Evolutionary conservation across 2,113 vertebrate species (phyloP), one percentile per base, ranked within the genome.

Genomic region (Microcebus ravelobensis): DNA sequence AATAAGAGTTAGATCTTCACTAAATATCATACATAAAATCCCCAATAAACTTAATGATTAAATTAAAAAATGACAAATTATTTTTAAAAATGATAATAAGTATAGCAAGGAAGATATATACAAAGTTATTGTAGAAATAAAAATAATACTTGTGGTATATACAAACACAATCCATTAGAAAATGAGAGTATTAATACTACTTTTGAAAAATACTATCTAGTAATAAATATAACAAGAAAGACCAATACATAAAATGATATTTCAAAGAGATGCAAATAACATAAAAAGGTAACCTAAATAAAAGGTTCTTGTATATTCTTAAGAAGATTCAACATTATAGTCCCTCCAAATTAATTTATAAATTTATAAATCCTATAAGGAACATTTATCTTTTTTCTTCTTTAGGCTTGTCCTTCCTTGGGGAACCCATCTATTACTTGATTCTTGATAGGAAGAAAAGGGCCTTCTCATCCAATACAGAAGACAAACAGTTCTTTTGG

Each of bases 31-130:
- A 88, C 12, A 59, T 63, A 76, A 68, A 94, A 63, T 59, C 68
- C 6, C 27, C 87, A 84, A 63, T 68, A 87, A 80, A 48, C n/a
- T 68, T 92, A 92, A 83, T 84, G 12, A 83, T 90, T 70, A 85
- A 84, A 50, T 65, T 57, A 45, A 73, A 55, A 91, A 36, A 50
- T 10, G 13, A 50, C 8, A 83, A n/a, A 65, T 52, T 45, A 65
- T 67, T 94, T 94, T 80, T 27, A 82, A 52, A 79, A 82, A 14
- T 84, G 36, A 59, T 39, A 71, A 61, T 65, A 36, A 74, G 10
- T 57, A 63, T 2, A 63, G 8, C 36, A 90, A 89, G 21, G 29
- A 71, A 57, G 8, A 85, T 17, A 73, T 23, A 73, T 17, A 59
- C 4, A 74, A 61, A 87, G 59, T 74, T 86, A 27, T 15, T 42